Conservation (phyloP, 2,888 invertebrate species). For the Liopterus haemorrhoidalis region DNA sequence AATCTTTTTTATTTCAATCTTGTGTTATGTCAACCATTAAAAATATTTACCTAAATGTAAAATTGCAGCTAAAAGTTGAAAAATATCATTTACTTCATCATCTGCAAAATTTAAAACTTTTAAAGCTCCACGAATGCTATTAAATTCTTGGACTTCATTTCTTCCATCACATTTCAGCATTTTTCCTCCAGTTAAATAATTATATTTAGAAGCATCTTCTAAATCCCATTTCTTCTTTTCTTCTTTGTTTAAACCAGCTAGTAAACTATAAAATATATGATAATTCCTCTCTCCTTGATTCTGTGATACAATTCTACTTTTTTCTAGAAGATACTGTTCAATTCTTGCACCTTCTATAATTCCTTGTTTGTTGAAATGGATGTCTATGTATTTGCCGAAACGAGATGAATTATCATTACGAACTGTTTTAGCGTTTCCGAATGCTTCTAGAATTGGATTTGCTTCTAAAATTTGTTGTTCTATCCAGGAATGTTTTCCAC, state of each 20-base stretch:
- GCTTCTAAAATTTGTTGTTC: constrained; percentile 96
- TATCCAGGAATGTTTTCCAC: constrained; percentile 95
- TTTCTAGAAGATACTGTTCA: constrained; percentile 91
- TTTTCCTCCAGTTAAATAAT: constrained; percentile 76
- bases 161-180: constrained; percentile 72
- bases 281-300: constrained; percentile 88
- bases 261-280: constrained; percentile 89
- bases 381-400: constrained; percentile 93
- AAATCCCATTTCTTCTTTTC: constrained; percentile 76
- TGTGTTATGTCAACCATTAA: no score
- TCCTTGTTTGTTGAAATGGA: constrained; percentile 65
- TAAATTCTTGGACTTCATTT: constrained; percentile 79
- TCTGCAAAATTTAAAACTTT: constrained; percentile 83
- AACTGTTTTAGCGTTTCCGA: constrained; percentile 94
- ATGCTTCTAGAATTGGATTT: constrained; percentile 94
- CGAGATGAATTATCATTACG: constrained; percentile 94
- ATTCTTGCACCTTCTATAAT: constrained; percentile 89
- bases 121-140: constrained; percentile 86
- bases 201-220: constrained; percentile 65
- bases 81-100: constrained; percentile 76
- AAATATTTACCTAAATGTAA: constrained; percentile 89
- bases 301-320: constrained; percentile 87
- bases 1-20: no score
- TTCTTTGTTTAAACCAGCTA: constrained; percentile 73
- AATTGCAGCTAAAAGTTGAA: constrained; percentile 78